Evolutionary conservation across 2,888 invertebrate species (phyloP), one percentile per base, ranked within the genome.

Genomic region (Eueremaeus valkanovi): DNA sequence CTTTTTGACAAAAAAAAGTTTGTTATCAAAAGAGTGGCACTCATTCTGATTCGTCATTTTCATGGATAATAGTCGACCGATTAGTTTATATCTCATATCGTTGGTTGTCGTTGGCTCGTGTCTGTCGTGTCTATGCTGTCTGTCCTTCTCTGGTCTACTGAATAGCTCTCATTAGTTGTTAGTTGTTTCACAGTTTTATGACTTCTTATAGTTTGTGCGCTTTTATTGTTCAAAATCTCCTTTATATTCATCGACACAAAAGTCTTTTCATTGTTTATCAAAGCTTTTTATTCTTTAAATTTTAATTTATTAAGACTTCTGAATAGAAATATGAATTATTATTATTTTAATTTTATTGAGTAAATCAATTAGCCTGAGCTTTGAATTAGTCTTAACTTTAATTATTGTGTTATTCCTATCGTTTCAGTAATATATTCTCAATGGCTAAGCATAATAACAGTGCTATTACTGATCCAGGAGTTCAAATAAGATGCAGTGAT

Each of bases 141-240:
- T 61, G 61, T 68, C 68, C 68, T 68, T 68, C 68, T 68, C 68
- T 68, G 68, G 68, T 68, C 68, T 68, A 68, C 68, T 68, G 68
- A 68, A 8, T 24, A 16, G 21, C 18, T 36, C 68, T 68, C 68
- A 68, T 68, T 68, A 68, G 68, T 40, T 68, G 40, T 68, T 68
- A 68, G 68, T 68, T 36, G 68, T 68, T 61, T 68, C 68, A 42
- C 68, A 68, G 68, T 68, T 68, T 68, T 11, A 36, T 68, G 42
- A 55, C 55, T 55, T 55, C 55, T 24, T 24, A 24, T 24, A 40
- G n/a, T 68, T 68, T 68, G 68, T 21, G 36, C 40, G 13, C 68
- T 42, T 66, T 68, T 42, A 68, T 68, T 68, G 68, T 68, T 68
- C 31, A n/a, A n/a, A n/a, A 6, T 13, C 40, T 9, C 13, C 68